A percentile compares a stretch with the other conserved stretches of the same genome.
Conservation (phyloP, 2,797 vertebrate species). For the Aplochiton taeniatus region DNA sequence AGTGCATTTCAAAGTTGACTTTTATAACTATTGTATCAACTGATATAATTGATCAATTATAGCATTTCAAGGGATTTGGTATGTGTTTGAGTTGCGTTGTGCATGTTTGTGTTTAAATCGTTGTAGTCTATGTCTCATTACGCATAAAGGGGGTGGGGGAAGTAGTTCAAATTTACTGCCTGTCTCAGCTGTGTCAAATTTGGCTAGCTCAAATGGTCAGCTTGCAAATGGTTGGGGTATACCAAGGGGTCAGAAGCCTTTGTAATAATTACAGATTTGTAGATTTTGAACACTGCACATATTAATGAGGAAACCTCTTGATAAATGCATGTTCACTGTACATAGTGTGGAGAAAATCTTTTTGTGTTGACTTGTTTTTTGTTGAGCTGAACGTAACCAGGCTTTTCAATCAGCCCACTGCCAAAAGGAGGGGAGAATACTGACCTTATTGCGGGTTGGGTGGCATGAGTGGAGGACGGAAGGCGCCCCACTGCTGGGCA, state of each 20-base stretch:
- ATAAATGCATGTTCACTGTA: background rate
- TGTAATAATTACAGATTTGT: constrained; percentile 63
- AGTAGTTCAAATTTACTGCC: constrained; percentile 82
- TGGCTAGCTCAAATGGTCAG: constrained; percentile 82
- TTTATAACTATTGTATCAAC: background rate
- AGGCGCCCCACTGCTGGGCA: constrained; percentile 18
- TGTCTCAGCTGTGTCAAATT: constrained; percentile 83
- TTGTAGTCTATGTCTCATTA: constrained; percentile 59
- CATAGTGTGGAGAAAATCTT: too few species aligned
- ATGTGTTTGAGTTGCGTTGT: constrained; percentile 38
- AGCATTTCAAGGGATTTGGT: constrained; percentile 2
- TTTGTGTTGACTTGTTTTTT: too few species aligned
- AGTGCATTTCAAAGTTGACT: constrained; percentile 17
- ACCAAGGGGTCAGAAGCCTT: constrained; percentile 67
- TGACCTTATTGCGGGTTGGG: constrained; percentile 26
- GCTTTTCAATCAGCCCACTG: constrained; percentile 18
- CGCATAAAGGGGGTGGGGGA: constrained; percentile 76
- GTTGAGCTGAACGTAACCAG: constrained; percentile 19
- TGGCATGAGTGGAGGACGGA: constrained; percentile 20
- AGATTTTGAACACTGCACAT: constrained; percentile 30
- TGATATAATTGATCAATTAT: background rate
- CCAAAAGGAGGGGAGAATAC: constrained; percentile 12
- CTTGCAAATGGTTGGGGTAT: constrained; percentile 80
- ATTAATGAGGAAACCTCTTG: constrained; percentile 1
- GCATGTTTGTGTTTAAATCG: constrained; percentile 52